Base-by-base conservation (phyloP, 2,888 invertebrate species). In the Erebia aethiops region DNA sequence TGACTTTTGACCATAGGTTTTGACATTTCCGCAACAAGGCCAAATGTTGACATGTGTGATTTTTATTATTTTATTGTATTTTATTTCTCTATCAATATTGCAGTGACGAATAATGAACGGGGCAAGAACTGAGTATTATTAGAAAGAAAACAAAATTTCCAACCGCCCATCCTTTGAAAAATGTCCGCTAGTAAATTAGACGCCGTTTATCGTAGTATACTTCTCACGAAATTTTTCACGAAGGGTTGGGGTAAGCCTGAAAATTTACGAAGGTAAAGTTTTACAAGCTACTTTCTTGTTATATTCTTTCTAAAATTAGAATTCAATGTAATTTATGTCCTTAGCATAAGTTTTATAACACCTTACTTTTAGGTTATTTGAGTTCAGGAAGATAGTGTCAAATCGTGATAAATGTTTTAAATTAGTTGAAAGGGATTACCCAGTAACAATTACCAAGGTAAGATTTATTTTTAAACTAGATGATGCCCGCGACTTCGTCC, bases 201-300 rank as follows among this genome's bases (percentile, higher is more conserved):
- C 87, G 95, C 96, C 73, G 94, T 97, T 67, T 99, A 98, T 86
- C 95, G 98, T 77, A 96, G 97, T 85, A 94, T 99, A 83, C 94
- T 99, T 70, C 93, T 98, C 71, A 97, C 98, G 1, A 97, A 97
- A 88, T 98, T 99, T 88, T 99, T 99, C 84, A 97, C 97, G 1
- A 98, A 98, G 94, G 99, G 99, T 81, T 99, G 99, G 99, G 99
- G 99, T 8, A 96, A 97, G 84, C 98, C 99, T 35, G 97, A 98
- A 81, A 97, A 97, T 87, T 94, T 99, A 71, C 95, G 96, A 90
- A 96, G 96, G 98, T 97, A 82, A 84, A 79, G 80, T 80, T 74
- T 71, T 67, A 51, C 10, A 46, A 46, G 9, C 11, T 67, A 21
- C 1, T 14, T 7, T 18, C 41, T 58, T 41, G 21, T 52, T 41